These are phyloP conservation scores for Gonatopus flavifemur DNA, from an alignment of 1,140 invertebrate genomes.

Conservation along the genomic window DNA sequence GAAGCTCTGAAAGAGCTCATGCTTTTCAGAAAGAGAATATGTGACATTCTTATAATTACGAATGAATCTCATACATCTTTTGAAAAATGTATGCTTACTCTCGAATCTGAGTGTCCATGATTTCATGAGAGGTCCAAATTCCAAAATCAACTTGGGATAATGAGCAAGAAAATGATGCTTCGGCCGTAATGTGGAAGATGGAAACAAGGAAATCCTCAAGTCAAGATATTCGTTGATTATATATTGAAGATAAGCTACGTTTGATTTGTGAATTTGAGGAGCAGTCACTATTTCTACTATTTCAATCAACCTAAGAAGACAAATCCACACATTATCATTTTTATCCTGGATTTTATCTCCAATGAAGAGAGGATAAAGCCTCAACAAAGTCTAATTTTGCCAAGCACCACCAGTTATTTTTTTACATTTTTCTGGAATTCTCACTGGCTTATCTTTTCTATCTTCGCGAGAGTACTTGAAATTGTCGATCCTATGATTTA, in stretches of 20 bases:
- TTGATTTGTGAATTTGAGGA: constrained; percentile 19
- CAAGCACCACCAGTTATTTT: background rate
- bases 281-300: too few relatives aligned
- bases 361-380: constrained; percentile 17
- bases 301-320: constrained; percentile 10
- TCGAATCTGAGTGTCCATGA: too few relatives aligned
- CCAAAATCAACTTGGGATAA: too few relatives aligned
- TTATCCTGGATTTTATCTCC: constrained; percentile 18
- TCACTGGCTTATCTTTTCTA: background rate
- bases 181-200: background rate
- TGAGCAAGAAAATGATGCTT: constrained; percentile 15
- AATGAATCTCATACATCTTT: background rate
- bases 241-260: constrained; percentile 13
- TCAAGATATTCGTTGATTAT: too few relatives aligned
- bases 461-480: background rate
- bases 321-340: constrained; percentile 13
- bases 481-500: background rate
- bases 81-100: too few relatives aligned
- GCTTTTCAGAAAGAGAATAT: background rate
- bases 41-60: background rate
- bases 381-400: constrained; percentile 9
- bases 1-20: too few relatives aligned
- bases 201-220: constrained; percentile 4
- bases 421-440: background rate
- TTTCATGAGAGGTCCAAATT: too few relatives aligned